Base-by-base conservation (phyloP, 2,888 invertebrate genomes). In the Hydroisotoma schaefferi region DNA sequence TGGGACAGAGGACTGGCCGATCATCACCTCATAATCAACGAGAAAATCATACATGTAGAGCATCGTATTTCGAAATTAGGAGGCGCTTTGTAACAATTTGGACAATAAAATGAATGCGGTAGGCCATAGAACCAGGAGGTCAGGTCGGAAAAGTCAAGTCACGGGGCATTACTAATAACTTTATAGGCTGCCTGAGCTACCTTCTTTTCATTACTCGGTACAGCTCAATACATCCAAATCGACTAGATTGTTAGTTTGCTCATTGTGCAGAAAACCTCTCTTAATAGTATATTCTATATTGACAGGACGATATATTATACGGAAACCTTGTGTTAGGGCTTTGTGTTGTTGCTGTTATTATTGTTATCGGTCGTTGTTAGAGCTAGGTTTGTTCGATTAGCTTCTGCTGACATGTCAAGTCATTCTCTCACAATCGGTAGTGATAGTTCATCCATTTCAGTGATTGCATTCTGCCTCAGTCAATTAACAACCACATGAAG, bases 61-160 rank as follows among this genome's bases (percentile, higher is more conserved):
- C 4, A 46, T 46, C 3, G 20, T 2, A 43, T 43, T 43, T 23
- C 25, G 46, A 18, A 46, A 25, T 43, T 10, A 18, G 6, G 23
- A 46, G 5, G 46, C 12, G 46, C 53, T 61, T 33, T 8, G 33
- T 38, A 18, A 53, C 53, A 53, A 53, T 48, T 8, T 18, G 47
- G 22, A 46, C 60, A 60, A 63, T 48, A 58, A 67, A 62, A 57
- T 49, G 63, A 64, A 67, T 68, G 67, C 67, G 67, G 67, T 68
- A 65, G 67, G 67, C 65, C 67, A 63, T 62, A 51, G 37, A 20
- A 59, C 57, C 64, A 60, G 67, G 67, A 67, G 67, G 67, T 65
- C 64, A 67, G 59, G 56, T 59, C 33, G 12, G 8, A 22, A 52
- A 52, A 52, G 48, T 28, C 52, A 52, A 27, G 52, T 52, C 52